Base-by-base conservation (phyloP, 2,888 invertebrate species). In the Conus canariensis region DNA sequence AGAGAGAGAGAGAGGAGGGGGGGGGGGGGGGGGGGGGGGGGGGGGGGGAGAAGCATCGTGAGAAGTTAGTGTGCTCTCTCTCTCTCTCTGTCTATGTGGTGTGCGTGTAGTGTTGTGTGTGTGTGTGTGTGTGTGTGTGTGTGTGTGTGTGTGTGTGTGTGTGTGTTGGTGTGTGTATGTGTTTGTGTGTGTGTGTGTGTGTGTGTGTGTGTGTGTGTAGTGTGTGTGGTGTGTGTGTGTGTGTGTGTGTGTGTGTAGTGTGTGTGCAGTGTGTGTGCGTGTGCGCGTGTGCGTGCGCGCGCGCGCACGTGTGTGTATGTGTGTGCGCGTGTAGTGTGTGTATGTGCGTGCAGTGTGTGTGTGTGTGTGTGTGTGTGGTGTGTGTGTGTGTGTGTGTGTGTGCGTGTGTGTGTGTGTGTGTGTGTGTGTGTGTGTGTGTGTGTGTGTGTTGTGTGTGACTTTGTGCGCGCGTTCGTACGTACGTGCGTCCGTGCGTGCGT, bases 231-330 rank as follows among this genome's bases (percentile, higher is more conserved):
- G 60, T 64, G 60, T 0, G 16, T 64, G 60, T 64, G 60, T 64
- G 60, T 64, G 60, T 16, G 60, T 64, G 60, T 16, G 60, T 30
- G 30, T 30, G 70, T 70, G 70, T 70, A 5, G 70, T 70, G 70
- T 70, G 70, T 70, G 70, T 70, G 70, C n/a, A n/a, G n/a, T 70
- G 70, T 70, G 70, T 70, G 70, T 70, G 70, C 19, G 70, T 70
- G 70, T 1, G 22, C 0, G 70, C 22, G 70, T 70, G 70, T 70
- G 70, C 22, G 70, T 70, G 70, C 19, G 70, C 22, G 70, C 19
- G 70, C 6, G 70, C 22, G 70, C 6, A 7, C 16, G 70, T 70
- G 70, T 3, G 70, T 70, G 70, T 22, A 7, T 70, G 70, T 22
- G 70, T 70, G 70, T 22, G 67, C 19, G 67, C 19, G 67, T 70